Evolutionary conservation across 2,888 invertebrate genomes (phyloP), one percentile per base, ranked within the genome.

Genomic region (Eristalinus aeneus): DNA sequence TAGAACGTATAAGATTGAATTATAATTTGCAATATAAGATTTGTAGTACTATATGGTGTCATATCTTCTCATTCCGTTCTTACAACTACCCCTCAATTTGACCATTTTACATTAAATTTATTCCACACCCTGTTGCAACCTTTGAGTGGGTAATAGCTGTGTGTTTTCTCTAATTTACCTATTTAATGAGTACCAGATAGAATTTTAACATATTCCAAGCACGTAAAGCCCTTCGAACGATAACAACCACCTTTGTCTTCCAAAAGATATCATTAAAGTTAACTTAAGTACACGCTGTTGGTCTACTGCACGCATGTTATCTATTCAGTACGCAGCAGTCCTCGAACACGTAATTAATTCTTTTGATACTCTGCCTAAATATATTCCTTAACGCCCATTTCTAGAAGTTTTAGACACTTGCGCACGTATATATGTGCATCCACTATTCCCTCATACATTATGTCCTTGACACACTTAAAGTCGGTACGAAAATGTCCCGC

Each of bases 381-480:
- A 67, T 68, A 61, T 74, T 74, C 63, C 56, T 68, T 31, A 31
- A 16, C 11, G 20, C 23, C 23, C 67, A 16, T 8, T 16, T 16
- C n/a, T 0, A 46, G 76, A 85, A 72, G 67, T 76, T 76, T 56
- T 72, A 46, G 8, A 16, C 85, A 76, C 85, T 85, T 85, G 16
- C 46, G 76, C 72, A 81, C 53, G 75, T 68, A 68, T 71, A 72
- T 81, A 76, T 85, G 72, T 81, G 72, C 58, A 54, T 76, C 63
- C 63, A 69, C 68, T 16, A 46, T 16, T 16, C 8, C 46, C 2
- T n/a, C 46, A n/a, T 5, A 39, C 39, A 73, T 22, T 68, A 85
- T 81, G 72, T 85, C 76, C 85, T 85, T 85, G 81, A 80, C 76
- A 85, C 72, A 76, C 75, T 81, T 72, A 58, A 81, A 61, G 46